Evolutionary conservation across 2,888 invertebrate genomes (phyloP), one percentile per base, ranked within the genome.

Genomic region (Thysanoteuthis rhombus): DNA sequence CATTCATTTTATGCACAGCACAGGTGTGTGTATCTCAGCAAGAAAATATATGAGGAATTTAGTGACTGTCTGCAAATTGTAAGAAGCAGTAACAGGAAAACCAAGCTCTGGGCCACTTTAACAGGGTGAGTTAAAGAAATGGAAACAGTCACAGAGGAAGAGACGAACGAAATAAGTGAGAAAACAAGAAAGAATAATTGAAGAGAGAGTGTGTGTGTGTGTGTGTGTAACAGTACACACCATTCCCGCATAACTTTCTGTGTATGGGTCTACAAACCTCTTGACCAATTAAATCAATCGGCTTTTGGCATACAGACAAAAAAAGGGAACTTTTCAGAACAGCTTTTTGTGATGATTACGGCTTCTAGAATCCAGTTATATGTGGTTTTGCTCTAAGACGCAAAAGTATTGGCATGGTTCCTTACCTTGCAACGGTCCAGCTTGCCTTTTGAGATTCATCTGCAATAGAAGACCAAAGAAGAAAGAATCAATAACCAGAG

Each of bases 381-480:
- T 36, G 75, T 32, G 75, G n/a, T 16, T 36, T 75, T 75, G 75
- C 75, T 36, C 12, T n/a, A 75, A 75, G 75, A n/a, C 12, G n/a
- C n/a, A 75, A 75, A 75, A 75, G 39, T 39, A 90, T 39, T 90
- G 42, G 90, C 42, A 75, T n/a, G 58, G 75, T 75, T 75, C 19
- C 92, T 94, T 94, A 96, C 96, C 96, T 95, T 42, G 96, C 96
- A 52, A 96, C 96, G 45, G 94, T 95, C 96, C 96, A 96, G 94
- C 95, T 95, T 40, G 94, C 95, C 93, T 95, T 95, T 93, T 95
- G 95, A 93, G 94, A 94, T 90, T 95, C 95, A 95, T 95, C 96
- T 96, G 94, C 42, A 95, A 94, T n/a, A 93, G 75, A 93, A 90
- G 92, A 90, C 16, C 19, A n/a, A 93, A 52, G 47, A 4, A 52